These are phyloP conservation scores for Yponomeuta evonymella DNA, from an alignment of 2,888 invertebrate species.

Conservation along the genomic window DNA sequence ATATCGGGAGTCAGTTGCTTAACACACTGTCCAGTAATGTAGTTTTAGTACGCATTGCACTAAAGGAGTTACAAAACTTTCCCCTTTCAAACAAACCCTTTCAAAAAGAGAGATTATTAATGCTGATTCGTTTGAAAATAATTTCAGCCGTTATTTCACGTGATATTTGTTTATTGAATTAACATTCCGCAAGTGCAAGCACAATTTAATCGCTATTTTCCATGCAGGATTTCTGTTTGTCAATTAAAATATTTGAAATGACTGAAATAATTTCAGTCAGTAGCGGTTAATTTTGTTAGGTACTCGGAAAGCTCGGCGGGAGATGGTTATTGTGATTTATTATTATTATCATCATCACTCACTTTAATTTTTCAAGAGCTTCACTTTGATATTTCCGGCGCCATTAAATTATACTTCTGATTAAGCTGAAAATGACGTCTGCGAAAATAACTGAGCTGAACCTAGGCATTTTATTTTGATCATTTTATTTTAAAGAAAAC, in stretches of 20 bases:
- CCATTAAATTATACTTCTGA: no score
- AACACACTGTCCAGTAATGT: no score
- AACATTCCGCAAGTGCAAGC: conserved; percentile 65
- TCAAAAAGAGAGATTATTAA: no score
- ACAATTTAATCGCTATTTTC: conserved; percentile 67
- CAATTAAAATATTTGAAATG: conserved; percentile 73
- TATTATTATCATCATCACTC: not conserved
- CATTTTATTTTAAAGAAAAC: no score
- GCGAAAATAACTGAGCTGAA: no score
- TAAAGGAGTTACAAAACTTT: no score
- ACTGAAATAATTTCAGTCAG: conserved; percentile 66
- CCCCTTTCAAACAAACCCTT: no score
- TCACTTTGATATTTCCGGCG: not conserved
- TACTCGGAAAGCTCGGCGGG: conserved; percentile 44
- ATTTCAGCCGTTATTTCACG: conserved; percentile 48
- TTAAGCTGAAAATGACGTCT: no score
- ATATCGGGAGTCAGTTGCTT: no score
- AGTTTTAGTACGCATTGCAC: no score
- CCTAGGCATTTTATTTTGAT: no score
- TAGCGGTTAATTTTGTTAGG: conserved; percentile 57
- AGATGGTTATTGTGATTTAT: conserved; percentile 27
- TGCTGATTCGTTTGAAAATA: not conserved
- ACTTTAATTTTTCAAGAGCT: not conserved
- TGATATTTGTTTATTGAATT: conserved; percentile 66
- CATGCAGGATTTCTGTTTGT: conserved; percentile 65